phyloP scores from a whole-genome alignment of 2,113 vertebrate genomes.

The Pycnonotus jocosus region DNA sequence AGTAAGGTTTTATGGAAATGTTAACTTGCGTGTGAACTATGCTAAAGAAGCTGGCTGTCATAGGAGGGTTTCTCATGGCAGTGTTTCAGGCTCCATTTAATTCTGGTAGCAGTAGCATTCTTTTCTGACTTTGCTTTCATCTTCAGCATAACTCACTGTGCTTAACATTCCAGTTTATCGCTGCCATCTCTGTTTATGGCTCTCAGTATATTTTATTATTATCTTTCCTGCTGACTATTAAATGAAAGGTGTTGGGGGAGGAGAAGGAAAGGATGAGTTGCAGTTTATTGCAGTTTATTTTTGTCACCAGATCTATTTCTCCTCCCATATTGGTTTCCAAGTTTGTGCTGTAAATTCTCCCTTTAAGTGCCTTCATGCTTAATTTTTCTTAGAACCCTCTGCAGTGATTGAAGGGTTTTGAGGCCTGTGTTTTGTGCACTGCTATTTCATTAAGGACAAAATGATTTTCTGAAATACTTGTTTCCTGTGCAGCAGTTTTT shows the following conservation, averaged over 20 bases:
- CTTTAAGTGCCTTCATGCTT: not conserved
- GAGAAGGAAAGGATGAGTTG: not conserved
- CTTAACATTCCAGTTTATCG: slow-evolving; percentile 17
- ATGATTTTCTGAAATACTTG: not conserved
- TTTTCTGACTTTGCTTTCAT: slow-evolving; percentile 41
- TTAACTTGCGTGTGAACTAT: not conserved
- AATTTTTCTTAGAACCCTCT: not conserved
- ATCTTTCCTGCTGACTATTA: slow-evolving; percentile 15
- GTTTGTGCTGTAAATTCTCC: not conserved
- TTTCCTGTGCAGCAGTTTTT: not conserved
- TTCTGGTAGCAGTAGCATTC: slow-evolving; percentile 22
- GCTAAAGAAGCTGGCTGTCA: not conserved
- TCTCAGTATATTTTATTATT: slow-evolving; percentile 37
- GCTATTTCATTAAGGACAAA: not conserved
- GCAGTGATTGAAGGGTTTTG: not conserved
- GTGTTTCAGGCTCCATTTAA: not conserved
- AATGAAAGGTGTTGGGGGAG: slow-evolving; percentile 3
- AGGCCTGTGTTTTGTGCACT: not conserved
- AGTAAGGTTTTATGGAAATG: not conserved
- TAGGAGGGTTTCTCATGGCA: not conserved
- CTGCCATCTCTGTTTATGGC: slow-evolving; percentile 33
- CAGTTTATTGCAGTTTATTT: slow-evolving; percentile 2
- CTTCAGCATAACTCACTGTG: slow-evolving; percentile 24
- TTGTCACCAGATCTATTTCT: slow-evolving; percentile 1
- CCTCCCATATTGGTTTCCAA: not conserved